A percentile compares a stretch with the other conserved stretches of the same genome.
phyloP scores from a whole-genome alignment of 2,113 vertebrate species.

The Girardinichthys multiradiatus region DNA sequence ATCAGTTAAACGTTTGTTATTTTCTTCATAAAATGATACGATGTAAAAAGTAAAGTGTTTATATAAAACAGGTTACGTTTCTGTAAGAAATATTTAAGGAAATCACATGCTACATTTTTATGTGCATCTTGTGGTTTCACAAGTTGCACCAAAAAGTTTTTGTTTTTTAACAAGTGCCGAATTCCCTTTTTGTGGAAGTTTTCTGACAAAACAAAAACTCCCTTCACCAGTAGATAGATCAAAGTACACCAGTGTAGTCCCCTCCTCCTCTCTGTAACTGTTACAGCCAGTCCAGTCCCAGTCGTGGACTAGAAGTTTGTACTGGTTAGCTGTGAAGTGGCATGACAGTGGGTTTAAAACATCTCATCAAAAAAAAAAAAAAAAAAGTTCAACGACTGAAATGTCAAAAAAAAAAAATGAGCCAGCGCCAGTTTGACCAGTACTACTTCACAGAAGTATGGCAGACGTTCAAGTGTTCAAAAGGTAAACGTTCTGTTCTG shows the following conservation, averaged over 20 bases:
- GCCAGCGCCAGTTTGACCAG: slow-evolving; percentile 33
- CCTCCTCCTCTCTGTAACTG: not conserved
- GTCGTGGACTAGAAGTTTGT: not conserved
- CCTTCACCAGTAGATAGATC: not conserved
- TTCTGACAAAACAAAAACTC: not conserved
- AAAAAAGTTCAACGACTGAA: not conserved
- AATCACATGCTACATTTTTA: not conserved
- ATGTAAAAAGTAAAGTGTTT: not conserved
- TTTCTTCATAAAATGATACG: not conserved
- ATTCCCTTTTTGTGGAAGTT: slow-evolving; percentile 8
- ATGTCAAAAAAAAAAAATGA: not conserved
- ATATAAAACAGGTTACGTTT: not conserved
- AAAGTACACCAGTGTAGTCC: not conserved
- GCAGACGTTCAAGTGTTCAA: slow-evolving; percentile 53
- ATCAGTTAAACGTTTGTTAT: not conserved
- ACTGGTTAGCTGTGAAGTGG: slow-evolving; percentile 10
- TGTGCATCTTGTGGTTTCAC: not conserved
- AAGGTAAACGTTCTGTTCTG: slow-evolving; percentile 56
- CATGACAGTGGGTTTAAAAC: slow-evolving; percentile 1
- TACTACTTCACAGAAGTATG: slow-evolving; percentile 57
- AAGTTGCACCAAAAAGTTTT: not conserved
- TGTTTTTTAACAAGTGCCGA: slow-evolving; percentile 18
- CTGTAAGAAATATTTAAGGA: not conserved
- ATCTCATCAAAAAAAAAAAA: slow-evolving; percentile 1
- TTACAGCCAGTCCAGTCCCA: too few relatives aligned